Evolutionary conservation across 1,140 invertebrate genomes (phyloP), one percentile per base, ranked within the genome.

Genomic region (Drosophila nigrodunni): DNA sequence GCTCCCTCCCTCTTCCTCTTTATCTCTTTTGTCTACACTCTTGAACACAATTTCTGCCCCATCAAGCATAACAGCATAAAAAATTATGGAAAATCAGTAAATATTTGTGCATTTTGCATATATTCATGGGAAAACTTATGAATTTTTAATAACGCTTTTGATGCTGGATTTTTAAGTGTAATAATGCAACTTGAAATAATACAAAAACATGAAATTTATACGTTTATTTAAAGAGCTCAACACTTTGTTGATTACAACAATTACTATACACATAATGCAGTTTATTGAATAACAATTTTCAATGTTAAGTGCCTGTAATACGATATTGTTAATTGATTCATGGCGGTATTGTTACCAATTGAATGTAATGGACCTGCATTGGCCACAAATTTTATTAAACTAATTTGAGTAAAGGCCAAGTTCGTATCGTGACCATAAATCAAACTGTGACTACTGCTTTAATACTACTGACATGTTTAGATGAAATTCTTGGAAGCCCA

Each of bases 101-200:
- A 55, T 39, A 39, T 39, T 43, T 37, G 55, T 67, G 61, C 70
- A 68, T 65, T 69, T 74, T 85, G 52, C 55, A 79, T 59, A 77
- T 68, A 68, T 79, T 55, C 9, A 39, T 18, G 72, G 66, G 15
- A 61, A 68, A 50, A 57, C 77, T 68, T 59, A 72, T 88, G 73
- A 66, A 87, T 87, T 71, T 77, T 71, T 87, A 74, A 88, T 88
- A 43, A 55, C 60, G 41, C 46, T 77, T 82, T 71, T 50, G 68
- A 69, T 69, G 65, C 44, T 50, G 49, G 57, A 85, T 77, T 69
- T 77, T 60, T 66, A 72, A 68, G 15, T 47, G 30, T 6, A 54
- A 62, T 39, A 30, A 68, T 62, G 69, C 41, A 44, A 58, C 9
- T 39, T 9, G 13, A 61, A 74, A 55, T 18, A 58, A 58, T 58